Conservation (phyloP, 2,797 vertebrate genomes). For the Taenioides sp. region DNA sequence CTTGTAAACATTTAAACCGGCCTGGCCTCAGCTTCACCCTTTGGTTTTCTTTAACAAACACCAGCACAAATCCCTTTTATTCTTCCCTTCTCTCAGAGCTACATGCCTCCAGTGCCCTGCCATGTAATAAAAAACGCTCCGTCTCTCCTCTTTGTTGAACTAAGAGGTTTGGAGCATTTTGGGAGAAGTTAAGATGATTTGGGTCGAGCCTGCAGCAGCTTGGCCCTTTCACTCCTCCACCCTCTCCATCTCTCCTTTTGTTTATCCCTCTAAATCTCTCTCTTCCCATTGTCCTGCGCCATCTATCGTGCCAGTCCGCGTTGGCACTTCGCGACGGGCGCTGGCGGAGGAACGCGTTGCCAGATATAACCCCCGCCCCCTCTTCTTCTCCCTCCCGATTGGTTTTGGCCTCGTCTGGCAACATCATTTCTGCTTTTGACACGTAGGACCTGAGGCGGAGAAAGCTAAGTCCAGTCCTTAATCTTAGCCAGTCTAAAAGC, state of each 20-base stretch:
- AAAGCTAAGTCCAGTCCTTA: constrained; percentile 28
- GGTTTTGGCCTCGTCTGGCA: constrained; percentile 23
- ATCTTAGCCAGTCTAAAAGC: constrained; percentile 44
- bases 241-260: constrained; percentile 43
- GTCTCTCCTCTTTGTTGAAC: constrained; percentile 26
- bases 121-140: constrained; percentile 6
- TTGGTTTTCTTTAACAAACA: constrained; percentile 8
- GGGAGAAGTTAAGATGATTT: constrained; percentile 34
- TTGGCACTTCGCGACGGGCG: constrained; percentile 36
- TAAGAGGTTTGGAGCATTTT: constrained; percentile 26
- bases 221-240: constrained; percentile 30
- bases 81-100: constrained; percentile 22
- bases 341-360: constrained; percentile 31
- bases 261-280: constrained; percentile 47
- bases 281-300: constrained; percentile 10
- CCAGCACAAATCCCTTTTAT: not conserved
- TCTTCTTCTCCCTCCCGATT: not conserved
- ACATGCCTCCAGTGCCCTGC: constrained; percentile 5
- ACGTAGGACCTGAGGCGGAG: constrained; percentile 49
- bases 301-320: constrained; percentile 37
- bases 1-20: constrained; percentile 20
- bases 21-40: not conserved
- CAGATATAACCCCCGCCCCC: constrained; percentile 22
- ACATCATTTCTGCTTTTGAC: constrained; percentile 56
- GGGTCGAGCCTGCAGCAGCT: constrained; percentile 25